These are phyloP conservation scores for Brachyrhaphis roseni DNA, from an alignment of 2,797 vertebrate species.

Conservation along the genomic window DNA sequence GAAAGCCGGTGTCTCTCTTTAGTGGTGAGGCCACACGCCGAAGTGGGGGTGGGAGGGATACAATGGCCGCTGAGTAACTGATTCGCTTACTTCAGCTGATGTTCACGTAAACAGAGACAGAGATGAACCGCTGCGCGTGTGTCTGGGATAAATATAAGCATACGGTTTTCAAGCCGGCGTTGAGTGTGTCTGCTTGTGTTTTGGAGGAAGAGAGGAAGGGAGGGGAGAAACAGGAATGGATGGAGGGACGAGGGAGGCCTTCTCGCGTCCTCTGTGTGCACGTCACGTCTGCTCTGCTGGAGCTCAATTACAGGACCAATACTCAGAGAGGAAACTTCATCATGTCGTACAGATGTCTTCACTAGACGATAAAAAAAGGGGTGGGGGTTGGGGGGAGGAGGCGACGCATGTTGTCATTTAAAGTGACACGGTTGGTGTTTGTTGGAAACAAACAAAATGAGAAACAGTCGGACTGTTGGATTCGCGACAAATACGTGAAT, in stretches of 20 bases:
- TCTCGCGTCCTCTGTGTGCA: conserved; percentile 76
- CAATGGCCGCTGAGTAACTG: conserved; percentile 50
- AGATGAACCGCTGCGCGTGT: background rate
- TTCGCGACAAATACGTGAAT: conserved; percentile 43
- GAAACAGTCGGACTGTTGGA: conserved; percentile 61
- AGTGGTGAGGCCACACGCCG: background rate
- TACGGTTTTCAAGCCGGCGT: conserved; percentile 5
- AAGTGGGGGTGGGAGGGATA: conserved; percentile 22
- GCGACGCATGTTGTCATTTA: conserved; percentile 75
- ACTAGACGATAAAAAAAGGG: conserved; percentile 54
- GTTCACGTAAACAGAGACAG: conserved; percentile 57
- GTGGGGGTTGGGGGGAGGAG: conserved; percentile 12
- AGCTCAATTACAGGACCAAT: conserved; percentile 86
- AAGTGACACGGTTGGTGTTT: conserved; percentile 67
- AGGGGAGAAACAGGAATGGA: conserved; percentile 20
- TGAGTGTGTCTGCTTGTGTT: conserved; percentile 16
- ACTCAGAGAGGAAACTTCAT: conserved; percentile 85
- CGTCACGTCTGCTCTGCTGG: conserved; percentile 78
- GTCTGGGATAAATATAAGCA: conserved; percentile 14
- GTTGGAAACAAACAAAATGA: conserved; percentile 64
- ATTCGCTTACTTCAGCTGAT: conserved; percentile 65
- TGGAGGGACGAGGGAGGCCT: conserved; percentile 38
- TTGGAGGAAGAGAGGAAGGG: conserved; percentile 14
- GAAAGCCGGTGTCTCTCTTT: conserved; percentile 42
- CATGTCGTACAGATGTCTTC: conserved; percentile 86